Base-by-base conservation (phyloP, 53 echinoderm and acorn worm genomes). In the Apostichopus leukothele region DNA sequence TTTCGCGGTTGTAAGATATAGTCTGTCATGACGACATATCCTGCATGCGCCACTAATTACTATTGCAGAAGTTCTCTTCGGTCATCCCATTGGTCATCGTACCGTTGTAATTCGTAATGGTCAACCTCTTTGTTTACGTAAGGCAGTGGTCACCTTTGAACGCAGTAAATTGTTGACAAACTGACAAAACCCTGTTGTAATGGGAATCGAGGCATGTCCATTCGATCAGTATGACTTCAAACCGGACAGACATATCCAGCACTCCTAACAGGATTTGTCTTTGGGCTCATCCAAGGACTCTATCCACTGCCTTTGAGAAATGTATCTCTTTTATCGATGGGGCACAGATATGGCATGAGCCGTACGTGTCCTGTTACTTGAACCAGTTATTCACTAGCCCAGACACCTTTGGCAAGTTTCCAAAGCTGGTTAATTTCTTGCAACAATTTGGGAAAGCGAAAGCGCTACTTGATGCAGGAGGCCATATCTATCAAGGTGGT, bases 261-360 rank as follows among this genome's bases (percentile, higher is more conserved):
- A 13, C 63, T 16, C 79, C 79, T 39, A 51, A 79, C 20, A 51
- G 79, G 19, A 79, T 79, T 19, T 79, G 51, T 7, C 79, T 79
- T 19, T 79, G 79, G 79, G 12, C 53, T n/a, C 51, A 79, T 53
- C 79, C 79, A 51, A 52, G 79, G 19, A 53, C 79, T 11, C 14
- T 79, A 2, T 79, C 79, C 18, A 79, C 79, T 52, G 79, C 79
- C 3, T 79, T 79, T 7, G 79, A 79, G 51, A 79, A 79, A 79
- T 79, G 79, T 53, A 79, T 79, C 51, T 79, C 79, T 39, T 79
- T 79, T 10, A 79, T 79, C 50, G 79, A 79, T 13, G 79, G 54
- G 9, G 79, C 79, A 51, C 79, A 79, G 18, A n/a, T 79, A 51
- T 79, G 79, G 79, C 79, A 79, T 51, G 79, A 79, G 51, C 79